Evolutionary conservation across 2,888 invertebrate species (phyloP), one percentile per base, ranked within the genome.

Genomic region (Microdon myrmicae): DNA sequence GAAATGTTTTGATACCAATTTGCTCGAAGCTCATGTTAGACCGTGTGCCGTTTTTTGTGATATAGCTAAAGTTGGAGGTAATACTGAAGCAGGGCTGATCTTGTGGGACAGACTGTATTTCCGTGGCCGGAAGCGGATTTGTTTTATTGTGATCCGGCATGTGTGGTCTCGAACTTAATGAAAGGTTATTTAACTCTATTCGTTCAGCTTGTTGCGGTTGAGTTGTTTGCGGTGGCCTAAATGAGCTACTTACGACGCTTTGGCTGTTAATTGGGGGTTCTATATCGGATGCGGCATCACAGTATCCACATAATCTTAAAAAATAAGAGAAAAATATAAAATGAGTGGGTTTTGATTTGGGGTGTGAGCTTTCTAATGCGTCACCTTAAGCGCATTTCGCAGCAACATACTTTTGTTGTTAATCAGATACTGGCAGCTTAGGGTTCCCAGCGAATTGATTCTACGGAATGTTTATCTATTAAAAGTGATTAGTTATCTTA

Each of bases 351-450:
- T 19, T 26, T 4, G 4, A 8, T n/a, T 17, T 1, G n/a, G n/a
- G n/a, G n/a, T n/a, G n/a, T n/a, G 4, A 8, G 25, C 28, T 25
- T 13, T 22, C 31, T 9, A 1, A 34, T 7, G 16, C 38, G 37
- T 60, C 43, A 60, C 60, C 31, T 32, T 4, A 60, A 19, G 4
- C 38, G 47, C 60, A 60, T 60, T 48, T 26, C 34, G 31, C 25
- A 20, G 19, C 13, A 32, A 29, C 47, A 28, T 17, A 3, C 25
- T 25, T 13, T 34, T 38, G 16, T 35, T 22, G 28, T 6, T 22
- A 35, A 17, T 10, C 22, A 10, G 10, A 16, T 17, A 54, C 32
- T 23, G 31, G 37, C 25, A 26, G 29, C 28, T 20, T 45, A 22
- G 16, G 26, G 4, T 41, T 47, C 35, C 35, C 8, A 39, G 29